Conservation (phyloP, 2,113 vertebrate genomes). For the Coregonus clupeaformis region DNA sequence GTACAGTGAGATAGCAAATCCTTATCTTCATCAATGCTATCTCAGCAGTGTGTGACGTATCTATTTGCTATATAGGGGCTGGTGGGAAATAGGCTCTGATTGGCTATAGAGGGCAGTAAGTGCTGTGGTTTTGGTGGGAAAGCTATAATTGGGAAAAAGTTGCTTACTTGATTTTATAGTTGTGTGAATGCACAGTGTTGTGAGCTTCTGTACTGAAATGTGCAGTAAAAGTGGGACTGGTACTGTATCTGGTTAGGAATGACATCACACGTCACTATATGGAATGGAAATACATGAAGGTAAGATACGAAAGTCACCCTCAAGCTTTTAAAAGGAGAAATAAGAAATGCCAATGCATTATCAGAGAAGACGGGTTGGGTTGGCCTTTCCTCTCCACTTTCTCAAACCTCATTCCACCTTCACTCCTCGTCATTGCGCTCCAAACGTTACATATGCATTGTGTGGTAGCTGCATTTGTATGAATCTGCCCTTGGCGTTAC, state of each 20-base stretch:
- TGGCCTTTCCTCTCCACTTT: neutral
- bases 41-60: slow-evolving; percentile 17
- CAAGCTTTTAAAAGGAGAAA: neutral
- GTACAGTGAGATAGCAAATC: slow-evolving; percentile 40
- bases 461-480: slow-evolving; percentile 59
- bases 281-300: neutral
- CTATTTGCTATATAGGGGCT: neutral
- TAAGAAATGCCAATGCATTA: slow-evolving; percentile 8
- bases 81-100: neutral
- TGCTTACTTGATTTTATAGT: neutral
- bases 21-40: slow-evolving; percentile 45
- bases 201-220: neutral
- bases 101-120: neutral
- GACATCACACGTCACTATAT: neutral
- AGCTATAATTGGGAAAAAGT: neutral
- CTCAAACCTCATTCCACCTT: neutral
- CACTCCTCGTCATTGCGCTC: neutral
- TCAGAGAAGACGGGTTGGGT: slow-evolving; percentile 1
- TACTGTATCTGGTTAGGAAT: neutral
- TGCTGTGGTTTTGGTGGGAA: neutral
- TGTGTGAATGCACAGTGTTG: neutral
- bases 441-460: slow-evolving; percentile 38
- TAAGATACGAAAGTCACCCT: neutral
- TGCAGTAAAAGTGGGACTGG: neutral
- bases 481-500: slow-evolving; percentile 56